A percentile compares a stretch with the other conserved stretches of the same genome.
Evolutionary conservation across 2,797 vertebrate genomes (phyloP).

Genomic region (Sebastes variabilis): DNA sequence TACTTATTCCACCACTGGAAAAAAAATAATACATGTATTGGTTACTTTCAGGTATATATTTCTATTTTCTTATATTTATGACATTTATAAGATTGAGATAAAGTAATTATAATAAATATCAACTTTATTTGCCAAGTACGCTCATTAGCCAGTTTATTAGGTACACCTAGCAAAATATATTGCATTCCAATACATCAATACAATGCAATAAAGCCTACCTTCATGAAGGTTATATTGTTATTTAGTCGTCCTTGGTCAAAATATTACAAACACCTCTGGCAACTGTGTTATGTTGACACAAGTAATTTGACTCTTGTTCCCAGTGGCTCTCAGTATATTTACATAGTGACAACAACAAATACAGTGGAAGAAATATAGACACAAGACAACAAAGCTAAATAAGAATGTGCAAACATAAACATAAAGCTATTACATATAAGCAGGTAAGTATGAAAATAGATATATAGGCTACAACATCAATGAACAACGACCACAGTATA

Average conservation of each 20-base stretch:
- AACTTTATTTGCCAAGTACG: neutral
- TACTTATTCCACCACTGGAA: neutral
- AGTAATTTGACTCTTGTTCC: neutral
- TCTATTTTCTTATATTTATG: neutral
- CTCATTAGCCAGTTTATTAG: neutral
- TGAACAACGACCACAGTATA: neutral
- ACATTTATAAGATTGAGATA: neutral
- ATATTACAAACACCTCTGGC: neutral
- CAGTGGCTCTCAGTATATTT: neutral
- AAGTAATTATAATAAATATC: neutral
- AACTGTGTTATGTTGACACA: neutral
- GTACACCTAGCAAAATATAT: neutral
- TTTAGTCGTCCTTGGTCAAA: neutral
- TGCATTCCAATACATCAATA: neutral
- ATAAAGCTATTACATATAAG: neutral
- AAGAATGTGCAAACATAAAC: neutral
- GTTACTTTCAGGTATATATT: too few relatives aligned
- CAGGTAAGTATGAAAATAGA: neutral
- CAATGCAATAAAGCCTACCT: neutral
- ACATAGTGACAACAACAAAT: neutral
- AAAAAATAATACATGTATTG: too few relatives aligned
- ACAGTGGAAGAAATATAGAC: neutral
- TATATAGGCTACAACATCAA: neutral
- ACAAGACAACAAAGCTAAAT: neutral
- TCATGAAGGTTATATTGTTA: neutral